Conservation (phyloP, 2,797 vertebrate species). For the Hylomyscus alleni region DNA sequence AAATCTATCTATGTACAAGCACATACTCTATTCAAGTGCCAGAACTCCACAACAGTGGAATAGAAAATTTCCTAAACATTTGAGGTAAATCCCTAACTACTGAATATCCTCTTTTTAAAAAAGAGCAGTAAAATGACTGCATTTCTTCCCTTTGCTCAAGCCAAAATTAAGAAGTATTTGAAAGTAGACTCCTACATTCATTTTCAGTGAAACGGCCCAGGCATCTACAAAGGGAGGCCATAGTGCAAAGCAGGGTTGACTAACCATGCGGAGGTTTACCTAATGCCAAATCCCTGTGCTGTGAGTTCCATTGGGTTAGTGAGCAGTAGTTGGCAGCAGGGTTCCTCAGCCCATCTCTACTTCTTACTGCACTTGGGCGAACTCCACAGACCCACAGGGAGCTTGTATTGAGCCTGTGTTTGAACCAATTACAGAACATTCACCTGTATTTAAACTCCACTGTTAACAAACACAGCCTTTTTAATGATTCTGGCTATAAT, state of each 20-base stretch:
- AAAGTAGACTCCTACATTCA: background rate
- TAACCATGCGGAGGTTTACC: background rate
- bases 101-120: conserved; percentile 8
- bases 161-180: background rate
- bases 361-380: background rate
- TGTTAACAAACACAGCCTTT: background rate
- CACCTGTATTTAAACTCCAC: background rate
- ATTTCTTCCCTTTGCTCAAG: background rate
- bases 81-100: background rate
- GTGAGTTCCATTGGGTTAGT: background rate
- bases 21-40: background rate
- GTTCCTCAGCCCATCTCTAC: background rate
- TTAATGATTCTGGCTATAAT: background rate
- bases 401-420: background rate
- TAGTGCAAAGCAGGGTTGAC: accelerated
- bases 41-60: background rate
- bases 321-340: too few species aligned
- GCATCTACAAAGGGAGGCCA: background rate
- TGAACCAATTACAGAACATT: background rate
- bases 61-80: background rate
- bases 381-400: background rate
- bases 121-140: background rate
- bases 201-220: background rate
- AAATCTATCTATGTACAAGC: background rate
- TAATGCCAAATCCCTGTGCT: background rate